A percentile compares a stretch with the other conserved stretches of the same genome.
phyloP scores from a whole-genome alignment of 2,888 invertebrate species.

The Drosophila barbarae region DNA sequence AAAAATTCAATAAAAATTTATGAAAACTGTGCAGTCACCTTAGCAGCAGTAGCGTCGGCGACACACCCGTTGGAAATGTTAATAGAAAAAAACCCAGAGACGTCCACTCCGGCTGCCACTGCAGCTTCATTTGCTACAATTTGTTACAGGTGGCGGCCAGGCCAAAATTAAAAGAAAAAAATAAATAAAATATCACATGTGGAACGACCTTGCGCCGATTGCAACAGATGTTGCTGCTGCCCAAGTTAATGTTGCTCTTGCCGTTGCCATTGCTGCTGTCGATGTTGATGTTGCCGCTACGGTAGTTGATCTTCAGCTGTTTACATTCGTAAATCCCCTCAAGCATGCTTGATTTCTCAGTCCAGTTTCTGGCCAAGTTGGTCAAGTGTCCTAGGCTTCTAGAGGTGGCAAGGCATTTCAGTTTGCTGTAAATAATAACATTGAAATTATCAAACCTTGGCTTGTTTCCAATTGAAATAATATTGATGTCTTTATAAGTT shows the following conservation, averaged over 20 bases:
- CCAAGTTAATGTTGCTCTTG: constrained; percentile 10
- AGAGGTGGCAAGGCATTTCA: not conserved
- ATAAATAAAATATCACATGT: constrained; percentile 34
- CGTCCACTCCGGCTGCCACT: constrained; percentile 40
- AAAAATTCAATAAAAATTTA: constrained; percentile 65
- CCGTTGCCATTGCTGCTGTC: not conserved
- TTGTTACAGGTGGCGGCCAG: constrained; percentile 61
- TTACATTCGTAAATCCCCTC: constrained; percentile 25
- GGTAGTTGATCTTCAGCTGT: constrained; percentile 32
- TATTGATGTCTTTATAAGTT: not conserved
- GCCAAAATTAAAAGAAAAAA: constrained; percentile 19
- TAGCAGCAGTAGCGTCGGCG: constrained; percentile 25
- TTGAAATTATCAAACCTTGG: not conserved
- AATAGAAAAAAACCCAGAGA: constrained; percentile 41
- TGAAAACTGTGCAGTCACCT: constrained; percentile 64
- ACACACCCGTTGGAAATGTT: constrained; percentile 61
- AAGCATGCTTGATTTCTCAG: constrained; percentile 17
- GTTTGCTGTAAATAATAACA: not conserved
- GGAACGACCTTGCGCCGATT: constrained; percentile 72
- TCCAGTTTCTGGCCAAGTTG: constrained; percentile 22
- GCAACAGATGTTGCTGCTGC: constrained; percentile 43
- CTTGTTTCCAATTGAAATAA: not conserved
- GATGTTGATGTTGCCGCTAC: constrained; percentile 13
- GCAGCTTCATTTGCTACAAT: constrained; percentile 63
- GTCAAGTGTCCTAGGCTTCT: constrained; percentile 27